phyloP scores from a whole-genome alignment of 2,888 invertebrate species.

The Cerceris rybyensis region DNA sequence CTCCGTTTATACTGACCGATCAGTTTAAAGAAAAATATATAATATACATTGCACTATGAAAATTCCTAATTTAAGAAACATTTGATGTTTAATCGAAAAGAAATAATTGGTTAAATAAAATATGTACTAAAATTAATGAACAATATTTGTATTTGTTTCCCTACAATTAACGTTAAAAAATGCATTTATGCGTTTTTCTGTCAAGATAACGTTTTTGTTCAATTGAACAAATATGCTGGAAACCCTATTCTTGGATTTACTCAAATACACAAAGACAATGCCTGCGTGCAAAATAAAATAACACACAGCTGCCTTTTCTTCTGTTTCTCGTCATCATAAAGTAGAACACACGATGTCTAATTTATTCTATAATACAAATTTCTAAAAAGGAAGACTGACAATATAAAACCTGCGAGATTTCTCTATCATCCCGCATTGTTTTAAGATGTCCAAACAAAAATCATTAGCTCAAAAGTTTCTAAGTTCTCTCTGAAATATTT shows the following conservation, averaged over 20 bases:
- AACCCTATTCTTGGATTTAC: slow-evolving; percentile 33
- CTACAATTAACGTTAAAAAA: slow-evolving; percentile 22
- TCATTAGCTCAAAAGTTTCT: slow-evolving; percentile 22
- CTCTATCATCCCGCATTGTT: not conserved
- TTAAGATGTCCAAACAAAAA: slow-evolving; percentile 3
- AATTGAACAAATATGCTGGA: slow-evolving; percentile 47
- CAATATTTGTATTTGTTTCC: slow-evolving; percentile 5
- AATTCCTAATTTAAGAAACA: no score
- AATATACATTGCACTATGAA: no score
- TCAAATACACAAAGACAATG: slow-evolving; percentile 15
- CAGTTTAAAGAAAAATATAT: no score
- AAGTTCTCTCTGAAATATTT: not conserved
- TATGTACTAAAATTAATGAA: slow-evolving; percentile 18
- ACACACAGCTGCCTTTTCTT: slow-evolving; percentile 46
- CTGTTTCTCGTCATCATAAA: slow-evolving; percentile 22
- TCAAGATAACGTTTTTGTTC: slow-evolving; percentile 23
- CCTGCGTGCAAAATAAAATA: slow-evolving; percentile 31
- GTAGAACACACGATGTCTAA: slow-evolving; percentile 23
- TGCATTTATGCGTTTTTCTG: slow-evolving; percentile 24
- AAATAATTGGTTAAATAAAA: slow-evolving; percentile 11
- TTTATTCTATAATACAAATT: slow-evolving; percentile 28
- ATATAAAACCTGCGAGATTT: slow-evolving; percentile 2
- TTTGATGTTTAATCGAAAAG: not conserved
- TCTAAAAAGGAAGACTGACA: slow-evolving; percentile 1
- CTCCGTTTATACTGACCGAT: not conserved